phyloP scores from a whole-genome alignment of 2,888 invertebrate species.

The Emmelina monodactyla region DNA sequence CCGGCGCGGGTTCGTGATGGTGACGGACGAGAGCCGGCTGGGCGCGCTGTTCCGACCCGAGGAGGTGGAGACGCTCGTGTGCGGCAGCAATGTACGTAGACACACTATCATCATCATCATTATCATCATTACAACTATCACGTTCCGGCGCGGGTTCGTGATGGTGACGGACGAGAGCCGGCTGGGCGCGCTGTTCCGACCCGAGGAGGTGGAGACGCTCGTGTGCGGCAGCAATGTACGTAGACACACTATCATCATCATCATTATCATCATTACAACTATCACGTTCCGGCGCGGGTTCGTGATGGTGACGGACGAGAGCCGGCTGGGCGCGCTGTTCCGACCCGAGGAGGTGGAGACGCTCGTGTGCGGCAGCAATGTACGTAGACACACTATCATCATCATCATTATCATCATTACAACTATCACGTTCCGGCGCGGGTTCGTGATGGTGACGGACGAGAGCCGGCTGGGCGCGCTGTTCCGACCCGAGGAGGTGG shows the following conservation, averaged over 20 bases:
- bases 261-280: too few relatives aligned
- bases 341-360: slow-evolving; percentile 93
- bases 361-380: slow-evolving; percentile 90
- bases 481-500: slow-evolving; percentile 93
- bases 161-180: slow-evolving; percentile 97
- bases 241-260: slow-evolving; percentile 4
- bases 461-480: slow-evolving; percentile 88
- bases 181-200: slow-evolving; percentile 83
- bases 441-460: slow-evolving; percentile 95
- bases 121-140: too few relatives aligned
- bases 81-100: slow-evolving; percentile 81
- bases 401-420: too few relatives aligned
- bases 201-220: slow-evolving; percentile 92
- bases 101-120: neutral
- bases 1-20: slow-evolving; percentile 92
- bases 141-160: slow-evolving; percentile 91
- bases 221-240: slow-evolving; percentile 89
- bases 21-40: slow-evolving; percentile 92
- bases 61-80: slow-evolving; percentile 91
- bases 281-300: slow-evolving; percentile 93
- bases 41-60: slow-evolving; percentile 88
- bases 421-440: slow-evolving; percentile 90
- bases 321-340: slow-evolving; percentile 85
- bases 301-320: slow-evolving; percentile 95
- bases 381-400: slow-evolving; percentile 32